Evolutionary conservation across 1,140 invertebrate genomes (phyloP), one percentile per base, ranked within the genome.

Genomic region (Drosophila yakuba): DNA sequence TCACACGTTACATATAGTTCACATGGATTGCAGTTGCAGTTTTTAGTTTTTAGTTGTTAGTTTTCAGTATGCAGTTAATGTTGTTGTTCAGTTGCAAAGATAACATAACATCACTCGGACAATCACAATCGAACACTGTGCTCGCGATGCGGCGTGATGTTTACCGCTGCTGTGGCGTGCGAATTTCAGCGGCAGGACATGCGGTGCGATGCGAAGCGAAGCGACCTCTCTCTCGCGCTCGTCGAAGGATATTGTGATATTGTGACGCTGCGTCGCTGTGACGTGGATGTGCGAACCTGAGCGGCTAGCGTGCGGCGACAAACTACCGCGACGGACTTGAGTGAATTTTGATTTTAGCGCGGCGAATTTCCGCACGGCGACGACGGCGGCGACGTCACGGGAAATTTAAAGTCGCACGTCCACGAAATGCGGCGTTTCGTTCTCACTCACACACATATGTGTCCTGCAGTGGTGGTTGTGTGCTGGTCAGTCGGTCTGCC

Each of bases 271-370:
- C 41, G 74, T 25, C 47, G 47, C 47, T 48, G 48, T 90, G 86
- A 81, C 50, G 71, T 64, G 54, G 78, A 79, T 84, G 80, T 86
- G 84, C 77, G 80, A 91, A 91, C 90, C 86, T 89, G 76, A 88
- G 72, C 74, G 88, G 79, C 80, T 72, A 84, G 69, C 76, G 90
- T 80, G 78, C 81, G 83, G 86, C 90, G 86, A 91, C 83, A 86
- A 86, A 86, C 83, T 86, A 90, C 80, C 82, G 84, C 84, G 84
- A 72, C 64, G 76, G 80, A 84, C 77, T 80, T 91, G 82, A 83
- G 80, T 88, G 90, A 90, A 91, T 90, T 89, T 90, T 91, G 82
- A 91, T 88, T 91, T 89, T 83, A 83, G 77, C 90, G 82, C 90
- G 90, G 90, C 90, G 90, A 91, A 91, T 89, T 80, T 89, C 84